A percentile compares a stretch with the other conserved stretches of the same genome.
These are phyloP conservation scores for Endomychus coccineus DNA, from an alignment of 2,888 invertebrate species.

Conservation along the genomic window DNA sequence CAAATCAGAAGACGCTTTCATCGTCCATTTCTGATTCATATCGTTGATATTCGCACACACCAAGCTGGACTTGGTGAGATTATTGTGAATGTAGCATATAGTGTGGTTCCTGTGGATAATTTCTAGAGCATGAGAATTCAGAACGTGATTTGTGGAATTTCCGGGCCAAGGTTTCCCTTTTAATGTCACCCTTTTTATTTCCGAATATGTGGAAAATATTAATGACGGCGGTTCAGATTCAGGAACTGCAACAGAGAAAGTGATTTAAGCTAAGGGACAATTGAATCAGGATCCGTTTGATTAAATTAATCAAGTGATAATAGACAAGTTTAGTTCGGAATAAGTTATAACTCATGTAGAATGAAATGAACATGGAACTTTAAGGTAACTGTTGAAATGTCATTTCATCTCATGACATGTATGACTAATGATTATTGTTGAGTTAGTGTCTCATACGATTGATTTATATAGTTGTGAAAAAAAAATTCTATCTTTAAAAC, in stretches of 20 bases:
- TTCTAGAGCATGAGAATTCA: constrained; percentile 51
- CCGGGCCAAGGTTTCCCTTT: constrained; percentile 46
- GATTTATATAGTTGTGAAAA: too few relatives aligned
- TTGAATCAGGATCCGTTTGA: too few relatives aligned
- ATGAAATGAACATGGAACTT: too few relatives aligned
- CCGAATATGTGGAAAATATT: constrained; percentile 59
- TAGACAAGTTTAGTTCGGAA: too few relatives aligned
- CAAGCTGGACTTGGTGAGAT: constrained; percentile 48
- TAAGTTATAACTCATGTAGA: too few relatives aligned
- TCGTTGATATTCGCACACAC: constrained; percentile 62
- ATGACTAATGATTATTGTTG: too few relatives aligned
- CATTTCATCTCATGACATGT: too few relatives aligned
- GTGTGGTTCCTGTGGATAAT: constrained; percentile 61
- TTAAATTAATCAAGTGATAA: too few relatives aligned
- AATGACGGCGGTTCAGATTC: constrained; percentile 55
- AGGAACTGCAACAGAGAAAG: constrained; percentile 54
- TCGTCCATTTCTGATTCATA: constrained; percentile 51
- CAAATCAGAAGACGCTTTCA: constrained; percentile 55
- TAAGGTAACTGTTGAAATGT: too few relatives aligned
- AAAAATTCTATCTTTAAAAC: too few relatives aligned
- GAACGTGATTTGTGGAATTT: constrained; percentile 39
- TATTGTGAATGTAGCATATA: constrained; percentile 66
- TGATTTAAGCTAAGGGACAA: too few relatives aligned
- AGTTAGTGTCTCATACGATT: too few relatives aligned
- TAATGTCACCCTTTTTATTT: constrained; percentile 55